Evolutionary conservation across 2,888 invertebrate genomes (phyloP).

Genomic region (Taphrorychus bicolor): DNA sequence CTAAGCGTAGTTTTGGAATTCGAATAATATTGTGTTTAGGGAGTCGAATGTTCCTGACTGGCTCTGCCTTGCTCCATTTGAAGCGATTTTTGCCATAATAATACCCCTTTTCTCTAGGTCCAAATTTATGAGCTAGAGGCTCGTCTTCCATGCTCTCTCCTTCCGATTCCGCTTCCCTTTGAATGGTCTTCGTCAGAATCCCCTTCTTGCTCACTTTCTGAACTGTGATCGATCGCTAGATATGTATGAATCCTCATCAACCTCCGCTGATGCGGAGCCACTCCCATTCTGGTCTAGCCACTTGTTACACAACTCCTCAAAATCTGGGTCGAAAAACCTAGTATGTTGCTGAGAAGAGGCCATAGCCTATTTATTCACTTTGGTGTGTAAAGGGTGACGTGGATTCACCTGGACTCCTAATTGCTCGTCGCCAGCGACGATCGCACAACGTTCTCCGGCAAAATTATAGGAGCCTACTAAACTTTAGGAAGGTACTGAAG

Average conservation of each 20-base stretch:
- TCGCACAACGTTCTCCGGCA: background rate
- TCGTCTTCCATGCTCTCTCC: background rate
- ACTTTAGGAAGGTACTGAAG: background rate
- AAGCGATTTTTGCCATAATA: constrained; percentile 9
- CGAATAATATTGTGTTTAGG: constrained; percentile 1
- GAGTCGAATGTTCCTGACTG: background rate
- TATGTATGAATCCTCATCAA: background rate
- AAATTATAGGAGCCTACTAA: background rate
- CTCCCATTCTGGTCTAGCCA: constrained; percentile 1
- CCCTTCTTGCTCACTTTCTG: background rate
- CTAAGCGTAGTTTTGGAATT: background rate
- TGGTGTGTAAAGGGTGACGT: background rate
- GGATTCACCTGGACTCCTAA: background rate
- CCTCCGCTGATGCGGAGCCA: background rate
- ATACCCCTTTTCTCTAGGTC: background rate
- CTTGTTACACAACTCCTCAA: background rate
- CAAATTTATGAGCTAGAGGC: background rate
- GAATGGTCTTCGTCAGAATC: background rate
- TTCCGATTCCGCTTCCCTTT: background rate
- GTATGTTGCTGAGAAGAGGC: background rate
- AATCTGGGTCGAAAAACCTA: background rate
- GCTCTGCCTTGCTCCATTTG: background rate
- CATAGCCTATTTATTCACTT: background rate
- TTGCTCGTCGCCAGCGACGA: background rate
- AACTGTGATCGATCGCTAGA: constrained; percentile 1